Percentiles rank a stretch among this genome's conserved stretches.
phyloP scores from a whole-genome alignment of 2,888 invertebrate genomes.

The Himalopsyche kuldschensis region DNA sequence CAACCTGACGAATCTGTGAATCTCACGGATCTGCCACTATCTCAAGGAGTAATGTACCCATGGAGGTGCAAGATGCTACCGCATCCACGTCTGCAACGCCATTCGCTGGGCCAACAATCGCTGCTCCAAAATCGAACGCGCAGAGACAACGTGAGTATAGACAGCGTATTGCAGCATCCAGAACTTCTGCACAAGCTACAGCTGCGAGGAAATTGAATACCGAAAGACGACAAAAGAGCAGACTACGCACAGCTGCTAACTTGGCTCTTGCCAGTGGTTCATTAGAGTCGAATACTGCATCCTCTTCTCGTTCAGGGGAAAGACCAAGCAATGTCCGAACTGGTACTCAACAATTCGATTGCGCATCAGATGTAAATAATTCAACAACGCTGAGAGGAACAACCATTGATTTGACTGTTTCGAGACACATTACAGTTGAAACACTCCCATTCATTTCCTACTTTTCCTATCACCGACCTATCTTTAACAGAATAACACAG shows the following conservation, averaged over 20 bases:
- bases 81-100: neutral
- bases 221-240: neutral
- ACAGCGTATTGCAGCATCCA: neutral
- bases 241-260: slow-evolving; percentile 42
- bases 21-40: too few species aligned
- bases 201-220: neutral
- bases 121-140: neutral
- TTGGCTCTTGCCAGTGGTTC: slow-evolving; percentile 40
- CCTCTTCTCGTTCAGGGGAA: too few species aligned
- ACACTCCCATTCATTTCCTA: too few species aligned
- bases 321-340: too few species aligned
- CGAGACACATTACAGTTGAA: too few species aligned
- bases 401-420: too few species aligned
- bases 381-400: too few species aligned
- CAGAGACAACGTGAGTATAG: neutral
- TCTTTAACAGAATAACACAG: too few species aligned
- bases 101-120: neutral
- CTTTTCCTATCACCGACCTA: too few species aligned
- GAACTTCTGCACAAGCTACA: neutral
- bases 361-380: too few species aligned
- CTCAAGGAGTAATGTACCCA: slow-evolving; percentile 1
- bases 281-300: slow-evolving; percentile 21
- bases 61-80: neutral
- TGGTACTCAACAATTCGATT: too few species aligned
- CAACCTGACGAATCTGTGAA: too few species aligned